Percentiles rank a stretch among this genome's conserved stretches.
Evolutionary conservation across 1,140 invertebrate species (phyloP).

Genomic region (Propsilocerus akamusi): DNA sequence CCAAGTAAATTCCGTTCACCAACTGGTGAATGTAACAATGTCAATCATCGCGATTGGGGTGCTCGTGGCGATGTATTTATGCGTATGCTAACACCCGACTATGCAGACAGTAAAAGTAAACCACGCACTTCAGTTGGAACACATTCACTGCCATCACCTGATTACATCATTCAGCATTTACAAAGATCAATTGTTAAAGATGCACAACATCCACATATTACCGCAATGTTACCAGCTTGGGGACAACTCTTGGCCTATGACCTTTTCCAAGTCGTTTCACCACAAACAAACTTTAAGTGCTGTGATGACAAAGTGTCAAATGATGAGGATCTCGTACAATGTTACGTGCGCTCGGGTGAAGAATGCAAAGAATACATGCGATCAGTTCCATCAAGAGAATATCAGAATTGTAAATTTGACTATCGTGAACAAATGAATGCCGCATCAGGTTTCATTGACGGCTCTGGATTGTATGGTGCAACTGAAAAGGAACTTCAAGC

Average conservation of each 20-base stretch:
- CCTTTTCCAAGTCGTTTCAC: constrained; percentile 38
- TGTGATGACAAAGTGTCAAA: constrained; percentile 24
- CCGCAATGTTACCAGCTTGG: constrained; percentile 62
- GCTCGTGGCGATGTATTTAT: constrained; percentile 65
- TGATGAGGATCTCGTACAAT: constrained; percentile 18
- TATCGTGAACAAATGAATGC: constrained; percentile 73
- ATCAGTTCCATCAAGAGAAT: constrained; percentile 43
- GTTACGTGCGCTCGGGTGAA: constrained; percentile 20
- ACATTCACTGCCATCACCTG: constrained; percentile 34
- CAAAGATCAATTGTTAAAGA: constrained; percentile 17
- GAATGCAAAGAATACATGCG: constrained; percentile 54
- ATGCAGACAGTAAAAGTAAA: constrained; percentile 61
- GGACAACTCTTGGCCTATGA: constrained; percentile 62
- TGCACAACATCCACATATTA: constrained; percentile 45
- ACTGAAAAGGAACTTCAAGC: constrained; percentile 44
- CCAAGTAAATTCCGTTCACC: constrained; percentile 62
- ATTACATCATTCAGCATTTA: constrained; percentile 18
- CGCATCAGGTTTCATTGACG: constrained; percentile 73
- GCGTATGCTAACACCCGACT: constrained; percentile 56
- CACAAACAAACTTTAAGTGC: constrained; percentile 29
- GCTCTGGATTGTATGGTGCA: constrained; percentile 67
- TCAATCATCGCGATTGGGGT: constrained; percentile 76
- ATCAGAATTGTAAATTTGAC: constrained; percentile 44
- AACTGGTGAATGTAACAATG: constrained; percentile 88
- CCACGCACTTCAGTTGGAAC: constrained; percentile 32